A percentile compares a stretch with the other conserved stretches of the same genome.
Evolutionary conservation across 2,888 invertebrate genomes (phyloP).

Genomic region (Cephonodes hylas): DNA sequence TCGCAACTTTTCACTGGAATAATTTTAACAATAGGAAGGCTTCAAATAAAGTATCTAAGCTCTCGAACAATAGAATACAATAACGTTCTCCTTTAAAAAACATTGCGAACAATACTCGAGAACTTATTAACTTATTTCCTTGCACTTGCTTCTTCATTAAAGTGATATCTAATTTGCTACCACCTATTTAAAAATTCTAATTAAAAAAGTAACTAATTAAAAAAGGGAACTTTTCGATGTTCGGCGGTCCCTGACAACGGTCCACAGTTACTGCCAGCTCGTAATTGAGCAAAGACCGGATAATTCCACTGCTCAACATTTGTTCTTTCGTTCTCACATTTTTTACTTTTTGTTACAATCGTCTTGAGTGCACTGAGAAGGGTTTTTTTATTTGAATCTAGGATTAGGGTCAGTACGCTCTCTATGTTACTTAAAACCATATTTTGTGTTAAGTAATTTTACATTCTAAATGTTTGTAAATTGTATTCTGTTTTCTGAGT

Average conservation of each 20-base stretch:
- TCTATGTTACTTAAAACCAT: neutral
- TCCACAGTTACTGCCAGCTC: slow-evolving; percentile 21
- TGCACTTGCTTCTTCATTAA: too few relatives aligned
- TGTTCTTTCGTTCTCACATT: slow-evolving; percentile 18
- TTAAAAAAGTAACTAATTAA: too few relatives aligned
- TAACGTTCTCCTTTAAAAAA: too few relatives aligned
- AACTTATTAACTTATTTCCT: too few relatives aligned
- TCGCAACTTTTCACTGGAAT: too few relatives aligned
- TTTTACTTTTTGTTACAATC: slow-evolving; percentile 16
- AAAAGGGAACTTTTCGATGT: slow-evolving; percentile 13
- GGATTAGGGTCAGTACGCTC: slow-evolving; percentile 3
- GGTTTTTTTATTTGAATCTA: slow-evolving; percentile 19
- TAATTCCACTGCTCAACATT: slow-evolving; percentile 25
- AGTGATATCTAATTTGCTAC: too few relatives aligned
- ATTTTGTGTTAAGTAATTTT: neutral
- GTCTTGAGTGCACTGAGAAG: slow-evolving; percentile 14
- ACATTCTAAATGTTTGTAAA: neutral
- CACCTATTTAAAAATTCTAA: too few relatives aligned
- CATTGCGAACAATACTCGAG: too few relatives aligned
- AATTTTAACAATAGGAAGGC: too few relatives aligned
- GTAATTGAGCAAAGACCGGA: slow-evolving; percentile 34
- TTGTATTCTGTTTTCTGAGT: too few relatives aligned
- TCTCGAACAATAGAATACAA: too few relatives aligned
- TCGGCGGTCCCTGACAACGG: slow-evolving; percentile 2
- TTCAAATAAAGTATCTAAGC: too few relatives aligned